Conservation (phyloP, 2,888 invertebrate species). For the Cyclophora punctaria region DNA sequence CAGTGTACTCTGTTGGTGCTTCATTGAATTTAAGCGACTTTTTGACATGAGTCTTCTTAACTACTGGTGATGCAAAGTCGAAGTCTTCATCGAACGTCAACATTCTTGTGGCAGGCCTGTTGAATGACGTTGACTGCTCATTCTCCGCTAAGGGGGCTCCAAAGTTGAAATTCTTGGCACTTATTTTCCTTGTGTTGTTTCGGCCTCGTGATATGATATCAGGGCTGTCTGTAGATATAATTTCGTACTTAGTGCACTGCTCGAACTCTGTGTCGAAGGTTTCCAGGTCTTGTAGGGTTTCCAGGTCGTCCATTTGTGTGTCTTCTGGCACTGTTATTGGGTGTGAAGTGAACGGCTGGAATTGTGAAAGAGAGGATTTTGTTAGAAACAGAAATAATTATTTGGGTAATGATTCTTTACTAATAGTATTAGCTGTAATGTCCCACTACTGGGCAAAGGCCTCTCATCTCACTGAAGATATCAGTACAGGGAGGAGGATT, state of each 20-base stretch:
- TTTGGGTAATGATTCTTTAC: too few species aligned
- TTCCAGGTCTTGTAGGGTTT: conserved; percentile 60
- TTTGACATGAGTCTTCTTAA: conserved; percentile 40
- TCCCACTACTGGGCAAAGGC: too few species aligned
- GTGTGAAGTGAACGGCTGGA: conserved; percentile 54
- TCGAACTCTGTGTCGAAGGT: conserved; percentile 60
- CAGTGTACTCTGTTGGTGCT: conserved; percentile 38
- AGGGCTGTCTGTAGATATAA: conserved; percentile 67
- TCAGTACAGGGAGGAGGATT: too few species aligned
- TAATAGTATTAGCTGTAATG: too few species aligned
- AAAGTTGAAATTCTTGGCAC: conserved; percentile 52
- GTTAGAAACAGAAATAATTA: neutral
- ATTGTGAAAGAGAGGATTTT: conserved; percentile 6
- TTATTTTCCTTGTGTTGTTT: conserved; percentile 44
- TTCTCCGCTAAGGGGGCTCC: conserved; percentile 58
- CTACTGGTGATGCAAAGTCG: conserved; percentile 57
- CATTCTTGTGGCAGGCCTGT: conserved; percentile 53
- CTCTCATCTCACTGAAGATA: too few species aligned
- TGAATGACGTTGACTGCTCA: conserved; percentile 62
- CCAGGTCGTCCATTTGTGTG: conserved; percentile 45
- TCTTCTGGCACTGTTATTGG: conserved; percentile 20
- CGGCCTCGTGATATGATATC: conserved; percentile 61
- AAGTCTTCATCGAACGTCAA: conserved; percentile 63
- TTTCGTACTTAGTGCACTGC: conserved; percentile 64
- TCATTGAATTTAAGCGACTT: conserved; percentile 58